Evolutionary conservation across 2,113 vertebrate species (phyloP), one percentile per base, ranked within the genome.

Genomic region (Cyprinus carpio): DNA sequence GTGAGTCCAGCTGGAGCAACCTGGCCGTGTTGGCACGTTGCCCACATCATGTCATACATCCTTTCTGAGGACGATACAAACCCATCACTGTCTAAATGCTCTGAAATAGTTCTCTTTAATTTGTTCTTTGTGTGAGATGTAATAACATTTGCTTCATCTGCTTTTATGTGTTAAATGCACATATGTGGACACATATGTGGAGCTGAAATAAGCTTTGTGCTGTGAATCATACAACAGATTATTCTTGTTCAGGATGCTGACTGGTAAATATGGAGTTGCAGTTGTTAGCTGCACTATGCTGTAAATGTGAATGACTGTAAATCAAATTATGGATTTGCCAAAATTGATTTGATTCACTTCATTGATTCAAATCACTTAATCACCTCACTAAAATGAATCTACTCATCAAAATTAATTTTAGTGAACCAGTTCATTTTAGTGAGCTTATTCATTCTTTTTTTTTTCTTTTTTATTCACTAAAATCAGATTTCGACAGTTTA

Each of bases 31-130:
- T 49, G 72, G 72, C 43, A 3, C 3, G 3, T 27, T 75, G 72
- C 40, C 72, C 72, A 43, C 69, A 72, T 72, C 69, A 75, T 75
- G 72, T 75, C 72, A 75, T 40, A 75, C n/a, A 75, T 75, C 23
- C n/a, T 25, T 46, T 34, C 37, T n/a, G 11, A 74, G 23, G 6
- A 49, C n/a, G 1, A n/a, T 27, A 75, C 43, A 49, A 49, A 25
- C 72, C 72, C 34, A 72, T 72, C 69, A 40, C 72, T n/a, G n/a
- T 74, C 40, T 74, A 13, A 72, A 72, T 23, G 9, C 23, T 46
- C 46, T 75, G 10, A 49, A 49, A 75, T 75, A 75, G 25, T 49
- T 2, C 9, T 43, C 4, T 49, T 25, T 46, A 10, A 49, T 27
- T 75, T 27, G 23, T 43, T 75, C 18, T 46, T 12, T 46, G 40